These are phyloP conservation scores for Salvelinus sp. DNA, from an alignment of 2,113 vertebrate genomes.

Conservation along the genomic window DNA sequence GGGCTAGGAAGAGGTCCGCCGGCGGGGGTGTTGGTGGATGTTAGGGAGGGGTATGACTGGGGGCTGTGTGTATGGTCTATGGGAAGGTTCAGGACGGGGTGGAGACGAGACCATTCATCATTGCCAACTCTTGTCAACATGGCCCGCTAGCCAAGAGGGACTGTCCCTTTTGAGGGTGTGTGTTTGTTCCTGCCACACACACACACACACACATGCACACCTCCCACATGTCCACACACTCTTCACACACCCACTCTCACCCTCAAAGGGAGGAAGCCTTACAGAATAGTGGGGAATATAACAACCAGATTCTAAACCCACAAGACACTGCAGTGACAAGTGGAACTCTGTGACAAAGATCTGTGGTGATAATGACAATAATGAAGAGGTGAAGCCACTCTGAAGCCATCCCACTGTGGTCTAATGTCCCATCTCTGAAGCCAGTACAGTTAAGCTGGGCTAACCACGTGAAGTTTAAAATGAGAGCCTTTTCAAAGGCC, in stretches of 20 bases:
- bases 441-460: background rate
- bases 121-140: constrained; percentile 21
- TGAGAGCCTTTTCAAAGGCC: background rate
- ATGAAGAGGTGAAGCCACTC: constrained; percentile 7
- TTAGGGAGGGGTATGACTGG: constrained; percentile 12
- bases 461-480: background rate
- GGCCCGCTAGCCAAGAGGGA: constrained; percentile 1
- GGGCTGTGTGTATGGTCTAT: constrained; percentile 8
- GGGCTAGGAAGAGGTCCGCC: background rate
- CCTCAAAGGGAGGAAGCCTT: constrained; percentile 52
- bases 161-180: constrained; percentile 13
- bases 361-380: constrained; percentile 28
- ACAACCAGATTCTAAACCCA: constrained; percentile 71
- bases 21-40: background rate
- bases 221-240: background rate
- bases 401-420: background rate
- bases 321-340: constrained; percentile 59
- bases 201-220: background rate
- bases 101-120: constrained; percentile 22
- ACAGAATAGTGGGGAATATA: constrained; percentile 70
- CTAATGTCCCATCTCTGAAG: background rate
- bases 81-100: background rate
- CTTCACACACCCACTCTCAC: background rate
- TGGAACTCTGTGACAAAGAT: constrained; percentile 52
- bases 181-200: constrained; percentile 7